Conservation (phyloP, 2,888 invertebrate genomes). For the Incurvaria masculella region DNA sequence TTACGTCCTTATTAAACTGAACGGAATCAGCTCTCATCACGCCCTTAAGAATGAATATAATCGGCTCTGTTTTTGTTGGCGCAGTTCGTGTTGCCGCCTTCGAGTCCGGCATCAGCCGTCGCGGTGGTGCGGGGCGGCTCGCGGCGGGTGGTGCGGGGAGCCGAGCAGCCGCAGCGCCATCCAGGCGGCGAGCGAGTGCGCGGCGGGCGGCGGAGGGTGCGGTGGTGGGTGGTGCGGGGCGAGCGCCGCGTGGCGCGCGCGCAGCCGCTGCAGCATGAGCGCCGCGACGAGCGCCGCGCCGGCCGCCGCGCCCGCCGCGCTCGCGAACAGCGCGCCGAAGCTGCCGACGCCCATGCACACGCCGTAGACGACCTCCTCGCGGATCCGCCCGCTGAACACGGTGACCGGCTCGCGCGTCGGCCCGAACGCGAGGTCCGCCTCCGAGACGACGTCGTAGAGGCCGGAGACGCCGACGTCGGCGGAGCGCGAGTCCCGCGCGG, state of each 20-base stretch:
- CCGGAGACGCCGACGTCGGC: conserved; percentile 89
- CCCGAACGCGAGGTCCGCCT: conserved; percentile 87
- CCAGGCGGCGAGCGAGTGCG: conserved; percentile 69
- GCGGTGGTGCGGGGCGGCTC: conserved; percentile 30
- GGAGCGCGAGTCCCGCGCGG: conserved; percentile 71
- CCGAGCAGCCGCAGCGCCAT: conserved; percentile 67
- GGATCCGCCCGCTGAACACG: conserved; percentile 82
- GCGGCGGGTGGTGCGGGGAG: conserved; percentile 27
- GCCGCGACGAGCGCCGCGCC: conserved; percentile 86
- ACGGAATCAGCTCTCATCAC: no score
- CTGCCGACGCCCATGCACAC: conserved; percentile 89
- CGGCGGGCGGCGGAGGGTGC: conserved; percentile 49
- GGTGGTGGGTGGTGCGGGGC: conserved; percentile 47
- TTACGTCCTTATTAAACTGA: no score
- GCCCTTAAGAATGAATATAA: no score
- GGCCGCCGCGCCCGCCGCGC: conserved; percentile 83
- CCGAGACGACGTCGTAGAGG: conserved; percentile 87
- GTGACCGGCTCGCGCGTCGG: conserved; percentile 83
- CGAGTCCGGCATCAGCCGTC: conserved; percentile 34
- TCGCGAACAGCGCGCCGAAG: conserved; percentile 84
- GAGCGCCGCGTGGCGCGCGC: conserved; percentile 66
- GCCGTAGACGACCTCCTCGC: conserved; percentile 88
- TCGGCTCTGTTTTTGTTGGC: no score
- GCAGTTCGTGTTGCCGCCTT: no score
- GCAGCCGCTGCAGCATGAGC: conserved; percentile 75